These are phyloP conservation scores for Chrysomela aeneicollis DNA, from an alignment of 2,888 invertebrate species.

Conservation along the genomic window DNA sequence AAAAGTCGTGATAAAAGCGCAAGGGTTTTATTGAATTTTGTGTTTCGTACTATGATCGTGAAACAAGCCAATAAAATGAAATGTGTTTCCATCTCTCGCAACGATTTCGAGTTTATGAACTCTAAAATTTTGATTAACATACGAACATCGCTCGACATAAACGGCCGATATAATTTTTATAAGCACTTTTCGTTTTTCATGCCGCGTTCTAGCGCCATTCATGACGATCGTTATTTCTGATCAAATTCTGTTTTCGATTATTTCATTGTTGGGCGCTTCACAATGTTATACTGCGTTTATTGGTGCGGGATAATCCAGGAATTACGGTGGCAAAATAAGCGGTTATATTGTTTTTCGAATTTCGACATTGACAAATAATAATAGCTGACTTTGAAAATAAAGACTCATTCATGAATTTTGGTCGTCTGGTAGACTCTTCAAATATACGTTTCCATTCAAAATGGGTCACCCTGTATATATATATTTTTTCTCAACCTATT, in stretches of 20 bases:
- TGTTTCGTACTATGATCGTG: constrained; percentile 29
- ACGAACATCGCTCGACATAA: constrained; percentile 42
- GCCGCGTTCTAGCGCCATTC: not conserved
- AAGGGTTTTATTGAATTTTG: constrained; percentile 28
- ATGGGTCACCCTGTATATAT: no score
- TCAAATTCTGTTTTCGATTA: not conserved
- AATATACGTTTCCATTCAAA: no score
- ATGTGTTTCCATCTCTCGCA: constrained; percentile 25
- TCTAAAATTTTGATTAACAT: constrained; percentile 38
- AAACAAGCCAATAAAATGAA: constrained; percentile 33
- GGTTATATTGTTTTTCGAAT: no score
- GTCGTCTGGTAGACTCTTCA: no score
- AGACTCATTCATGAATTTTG: no score
- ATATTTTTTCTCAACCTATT: no score
- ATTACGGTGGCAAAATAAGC: no score
- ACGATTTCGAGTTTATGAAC: constrained; percentile 30
- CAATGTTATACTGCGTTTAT: no score
- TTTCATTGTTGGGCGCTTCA: not conserved
- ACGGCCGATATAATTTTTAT: constrained; percentile 38
- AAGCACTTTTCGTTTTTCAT: not conserved
- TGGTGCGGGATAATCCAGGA: no score
- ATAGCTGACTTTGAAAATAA: no score
- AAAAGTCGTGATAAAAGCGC: not conserved
- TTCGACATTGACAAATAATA: no score
- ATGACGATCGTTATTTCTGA: not conserved